These are phyloP conservation scores for Macaca mulatta DNA, from an alignment of 2,113 vertebrate species.

Conservation along the genomic window DNA sequence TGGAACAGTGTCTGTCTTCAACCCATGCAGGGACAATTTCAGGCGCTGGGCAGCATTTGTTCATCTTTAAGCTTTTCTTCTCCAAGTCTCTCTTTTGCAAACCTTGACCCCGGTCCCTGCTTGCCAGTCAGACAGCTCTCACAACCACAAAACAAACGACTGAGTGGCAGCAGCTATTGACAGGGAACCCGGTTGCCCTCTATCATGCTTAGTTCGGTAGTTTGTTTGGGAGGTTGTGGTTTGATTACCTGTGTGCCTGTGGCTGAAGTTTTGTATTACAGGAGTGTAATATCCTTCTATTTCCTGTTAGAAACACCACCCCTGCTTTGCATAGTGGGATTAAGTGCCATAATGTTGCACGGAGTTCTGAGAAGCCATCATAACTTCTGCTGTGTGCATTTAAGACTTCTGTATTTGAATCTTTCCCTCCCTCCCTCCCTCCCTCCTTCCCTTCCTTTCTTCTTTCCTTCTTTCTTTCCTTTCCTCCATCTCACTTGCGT, in stretches of 20 bases:
- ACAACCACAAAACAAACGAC: neutral
- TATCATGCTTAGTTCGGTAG: neutral
- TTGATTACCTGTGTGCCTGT: neutral
- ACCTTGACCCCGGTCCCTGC: neutral
- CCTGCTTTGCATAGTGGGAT: neutral
- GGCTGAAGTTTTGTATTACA: neutral
- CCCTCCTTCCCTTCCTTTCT: fast-evolving
- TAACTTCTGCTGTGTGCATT: neutral
- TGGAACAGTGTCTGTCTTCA: neutral
- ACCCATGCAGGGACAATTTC: neutral
- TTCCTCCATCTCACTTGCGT: fast-evolving
- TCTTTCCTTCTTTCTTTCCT: fast-evolving
- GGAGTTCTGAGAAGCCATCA: neutral
- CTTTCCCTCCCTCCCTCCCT: neutral
- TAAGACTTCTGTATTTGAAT: neutral
- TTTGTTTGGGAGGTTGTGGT: neutral
- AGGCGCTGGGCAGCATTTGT: neutral
- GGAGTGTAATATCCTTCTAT: neutral
- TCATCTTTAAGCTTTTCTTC: neutral
- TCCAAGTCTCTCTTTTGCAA: neutral
- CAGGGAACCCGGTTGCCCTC: neutral
- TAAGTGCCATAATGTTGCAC: no score
- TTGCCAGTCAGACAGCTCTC: neutral
- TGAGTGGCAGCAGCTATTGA: neutral
- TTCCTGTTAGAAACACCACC: neutral